Base-by-base conservation (phyloP, 2,888 invertebrate genomes). In the Ecdyonurus torrentis region DNA sequence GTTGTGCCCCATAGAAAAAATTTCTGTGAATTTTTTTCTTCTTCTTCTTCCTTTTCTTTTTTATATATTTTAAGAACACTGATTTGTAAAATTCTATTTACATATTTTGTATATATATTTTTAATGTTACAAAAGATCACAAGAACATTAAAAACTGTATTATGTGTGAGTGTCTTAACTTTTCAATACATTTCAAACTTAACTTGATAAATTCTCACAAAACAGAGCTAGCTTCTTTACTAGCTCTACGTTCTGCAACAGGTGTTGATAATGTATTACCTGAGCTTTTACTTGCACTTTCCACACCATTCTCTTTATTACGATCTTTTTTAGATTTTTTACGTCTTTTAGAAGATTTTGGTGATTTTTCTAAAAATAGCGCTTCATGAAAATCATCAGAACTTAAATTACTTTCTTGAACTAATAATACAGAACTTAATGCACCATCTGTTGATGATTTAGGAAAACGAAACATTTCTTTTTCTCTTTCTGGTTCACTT, bases 361-460 rank as follows among this genome's bases (percentile, higher is more conserved):
- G 79, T 15, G 79, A 79, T 63, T 78, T 72, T 67, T 79, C 79
- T 62, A 79, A 69, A 67, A 81, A 81, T 23, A 81, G 71, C 23
- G 80, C 79, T 70, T 80, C 81, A 69, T 81, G 80, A 68, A 81
- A 80, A 70, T 80, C 79, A 68, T 81, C 80, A 2, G 80, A 79
- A 69, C 79, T 79, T 23, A 79, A 70, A 69, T 79, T 80, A 22
- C 79, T 78, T 67, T 80, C 80, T 70, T 80, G 79, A 25, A 81
- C 77, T 70, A 80, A 79, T 61, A 81, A 72, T 58, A 80, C 79
- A 1, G 79, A 80, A 70, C 79, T 80, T n/a, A 81, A 72, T 55
- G 79, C 79, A 2, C 80, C 79, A 67, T 81, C 80, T 18, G 80
- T 80, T 22, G 80, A 79, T 5, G 80, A 80, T 70, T 79, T 79